Base-by-base conservation (phyloP, 2,888 invertebrate species). In the Limenitis camilla region DNA sequence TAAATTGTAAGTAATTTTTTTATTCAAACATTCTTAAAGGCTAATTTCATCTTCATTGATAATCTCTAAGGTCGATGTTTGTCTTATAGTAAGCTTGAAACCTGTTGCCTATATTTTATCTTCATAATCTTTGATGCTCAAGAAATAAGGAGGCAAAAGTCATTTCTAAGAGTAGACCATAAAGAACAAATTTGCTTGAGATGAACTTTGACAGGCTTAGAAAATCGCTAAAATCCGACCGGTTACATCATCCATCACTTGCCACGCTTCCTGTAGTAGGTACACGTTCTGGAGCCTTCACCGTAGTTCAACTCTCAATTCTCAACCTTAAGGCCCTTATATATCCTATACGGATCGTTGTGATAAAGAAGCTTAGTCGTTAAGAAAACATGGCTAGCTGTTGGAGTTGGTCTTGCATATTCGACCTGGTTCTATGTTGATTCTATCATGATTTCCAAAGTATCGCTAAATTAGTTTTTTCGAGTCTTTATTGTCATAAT, bases 1-100 rank as follows among this genome's bases (percentile, higher is more conserved):
- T 60, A 64, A 67, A 65, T 71, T 68, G 81, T 81, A 65, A 76
- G 81, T 45, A 39, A 35, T 19, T 29, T 40, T 10, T 40, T 11
- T 39, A 44, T 44, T n/a, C 11, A 9, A 29, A 50, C 11, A 33
- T 47, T 9, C 19, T 39, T 39, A 40, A 31, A 27, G 39, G 29
- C n/a, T 39, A 31, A 27, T 31, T 39, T 29, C 35, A 45, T 45
- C 29, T 38, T 9, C 35, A 44, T 35, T 35, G 33, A 44, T 36
- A 19, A 35, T 33, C 33, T 27, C 33, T 32, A 19, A 19, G 19
- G 19, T 19, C 19, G 43, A 32, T 43, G 43, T 19, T 32, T 32
- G 43, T n/a, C 32, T 43, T 43, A 32, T 43, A 32, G 9, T 43
- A 19, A 2, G 33, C 33, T 33, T 43, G n/a, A 1, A 33, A 33